Base-by-base conservation (phyloP, 2,797 vertebrate genomes). In the Hephaestus fuliginosus region DNA sequence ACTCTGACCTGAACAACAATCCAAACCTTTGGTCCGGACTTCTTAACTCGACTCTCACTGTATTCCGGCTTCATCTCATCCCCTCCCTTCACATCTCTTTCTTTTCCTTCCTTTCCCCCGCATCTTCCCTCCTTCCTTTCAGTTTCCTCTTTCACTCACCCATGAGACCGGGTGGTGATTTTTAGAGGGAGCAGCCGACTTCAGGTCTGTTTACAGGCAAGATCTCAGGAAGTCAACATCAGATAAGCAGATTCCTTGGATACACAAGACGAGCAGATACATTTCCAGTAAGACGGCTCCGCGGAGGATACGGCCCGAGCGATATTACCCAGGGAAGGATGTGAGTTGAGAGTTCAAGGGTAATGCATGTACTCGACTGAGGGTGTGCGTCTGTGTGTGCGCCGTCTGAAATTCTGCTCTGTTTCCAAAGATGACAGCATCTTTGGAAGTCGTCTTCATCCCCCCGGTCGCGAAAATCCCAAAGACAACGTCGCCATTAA, bases 211-310 rank as follows among this genome's bases (percentile, higher is more conserved):
- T 93, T 94, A 91, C 84, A 46, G 85, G 86, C 82, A 74, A 84
- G 80, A 89, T 88, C 86, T 93, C 93, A 93, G 95, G 91, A 95
- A 94, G 91, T 89, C 80, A 76, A 83, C 88, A 93, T 94, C 91
- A 92, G 92, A 94, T 95, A 94, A 95, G 92, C 69, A 41, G 84
- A 91, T 93, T 92, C 89, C 88, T 92, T 84, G 86, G 84, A 92
- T 83, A 93, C 89, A 89, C 84, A 92, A 91, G 83, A 89, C 74
- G 36, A 87, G 81, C 74, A 91, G 93, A 92, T 92, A 82, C 52
- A 85, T 91, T 93, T 93, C 86, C 86, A 93, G 79, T 66, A 55
- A 92, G 83, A 89, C 62, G 41, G 70, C 68, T 82, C 48, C 46
- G 2, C 41, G 62, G 76, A 86, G 83, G 85, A 84, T 84, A 83